Evolutionary conservation across 2,113 vertebrate genomes (phyloP).

Genomic region (Seriola dumerili): DNA sequence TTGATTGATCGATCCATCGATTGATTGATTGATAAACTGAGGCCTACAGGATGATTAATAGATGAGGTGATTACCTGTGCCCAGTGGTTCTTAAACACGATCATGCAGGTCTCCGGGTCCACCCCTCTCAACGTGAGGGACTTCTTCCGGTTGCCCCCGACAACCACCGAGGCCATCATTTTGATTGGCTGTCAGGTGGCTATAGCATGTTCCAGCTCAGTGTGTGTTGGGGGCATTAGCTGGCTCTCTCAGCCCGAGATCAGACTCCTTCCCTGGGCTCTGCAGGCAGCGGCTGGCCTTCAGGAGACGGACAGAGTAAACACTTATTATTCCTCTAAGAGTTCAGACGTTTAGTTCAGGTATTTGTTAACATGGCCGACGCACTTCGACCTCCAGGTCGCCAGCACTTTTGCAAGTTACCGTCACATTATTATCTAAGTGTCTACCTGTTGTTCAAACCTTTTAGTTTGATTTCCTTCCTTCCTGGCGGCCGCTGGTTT

Average conservation of each 20-base stretch:
- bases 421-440: background rate
- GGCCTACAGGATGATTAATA: background rate
- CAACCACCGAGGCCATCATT: conserved; percentile 90
- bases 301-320: background rate
- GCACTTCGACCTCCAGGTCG: too few species aligned
- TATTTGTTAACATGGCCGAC: too few species aligned
- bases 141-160: conserved; percentile 83
- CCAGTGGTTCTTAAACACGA: conserved; percentile 99
- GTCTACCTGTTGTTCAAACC: background rate
- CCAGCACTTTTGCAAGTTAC: too few species aligned
- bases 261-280: conserved; percentile 4
- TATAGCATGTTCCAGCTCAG: conserved; percentile 62
- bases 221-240: background rate
- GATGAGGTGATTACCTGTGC: conserved; percentile 79
- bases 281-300: conserved; percentile 28
- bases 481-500: background rate
- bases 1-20: background rate
- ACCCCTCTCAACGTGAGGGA: conserved; percentile 90
- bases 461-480: background rate
- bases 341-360: too few species aligned
- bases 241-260: conserved; percentile 23
- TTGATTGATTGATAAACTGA: background rate
- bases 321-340: too few species aligned
- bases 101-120: conserved; percentile 98
- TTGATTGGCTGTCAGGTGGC: conserved; percentile 62